Percentiles rank a stretch among this genome's conserved stretches.
These are phyloP conservation scores for Atherinosoma microstoma DNA, from an alignment of 2,797 vertebrate genomes.

Conservation along the genomic window DNA sequence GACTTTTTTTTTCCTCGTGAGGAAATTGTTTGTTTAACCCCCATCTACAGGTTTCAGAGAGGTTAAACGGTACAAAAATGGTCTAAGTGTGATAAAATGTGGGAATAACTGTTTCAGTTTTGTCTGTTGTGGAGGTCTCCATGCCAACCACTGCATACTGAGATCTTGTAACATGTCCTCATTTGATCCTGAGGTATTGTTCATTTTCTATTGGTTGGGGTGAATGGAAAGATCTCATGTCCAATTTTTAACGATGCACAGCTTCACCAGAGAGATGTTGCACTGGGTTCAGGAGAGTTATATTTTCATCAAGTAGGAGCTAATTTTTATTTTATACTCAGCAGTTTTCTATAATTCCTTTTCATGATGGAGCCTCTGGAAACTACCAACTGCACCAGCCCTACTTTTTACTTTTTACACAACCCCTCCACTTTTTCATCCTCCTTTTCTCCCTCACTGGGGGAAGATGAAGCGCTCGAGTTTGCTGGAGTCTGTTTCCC, in stretches of 20 bases:
- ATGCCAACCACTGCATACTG: constrained; percentile 62
- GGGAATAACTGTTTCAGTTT: constrained; percentile 30
- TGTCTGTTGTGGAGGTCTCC: constrained; percentile 46
- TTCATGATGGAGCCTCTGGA: constrained; percentile 62
- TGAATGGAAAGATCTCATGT: neutral
- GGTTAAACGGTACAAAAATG: constrained; percentile 20
- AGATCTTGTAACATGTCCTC: constrained; percentile 18
- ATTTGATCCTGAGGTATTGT: constrained; percentile 29
- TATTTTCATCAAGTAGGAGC: constrained; percentile 42
- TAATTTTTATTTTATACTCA: constrained; percentile 62
- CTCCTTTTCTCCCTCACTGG: constrained; percentile 36
- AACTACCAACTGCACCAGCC: constrained; percentile 60
- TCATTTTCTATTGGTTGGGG: constrained; percentile 21
- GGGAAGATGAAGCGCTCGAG: constrained; percentile 75
- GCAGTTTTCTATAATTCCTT: constrained; percentile 63
- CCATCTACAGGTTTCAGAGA: constrained; percentile 22
- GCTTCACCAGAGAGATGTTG: constrained; percentile 29
- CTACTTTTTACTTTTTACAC: constrained; percentile 65
- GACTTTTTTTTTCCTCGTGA: neutral
- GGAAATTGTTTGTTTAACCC: constrained; percentile 47
- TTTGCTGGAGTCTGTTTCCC: constrained; percentile 73
- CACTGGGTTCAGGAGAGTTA: constrained; percentile 37
- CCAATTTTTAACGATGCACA: constrained; percentile 5
- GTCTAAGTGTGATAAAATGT: constrained; percentile 19
- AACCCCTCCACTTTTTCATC: constrained; percentile 55